phyloP scores from a whole-genome alignment of 2,113 vertebrate species.

The Parus major region DNA sequence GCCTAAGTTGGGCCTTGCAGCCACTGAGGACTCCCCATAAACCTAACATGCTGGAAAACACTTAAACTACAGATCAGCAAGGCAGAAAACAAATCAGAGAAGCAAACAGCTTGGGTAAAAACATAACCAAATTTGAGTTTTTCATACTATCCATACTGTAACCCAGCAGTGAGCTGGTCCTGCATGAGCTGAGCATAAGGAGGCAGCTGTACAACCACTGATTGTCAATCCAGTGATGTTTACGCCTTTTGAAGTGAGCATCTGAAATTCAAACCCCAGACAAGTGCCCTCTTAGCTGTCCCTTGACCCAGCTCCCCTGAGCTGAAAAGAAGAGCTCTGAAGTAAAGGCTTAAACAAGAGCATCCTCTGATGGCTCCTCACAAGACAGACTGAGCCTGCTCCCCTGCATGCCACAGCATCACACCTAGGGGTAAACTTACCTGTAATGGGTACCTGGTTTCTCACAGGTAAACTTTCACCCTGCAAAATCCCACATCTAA shows the following conservation, averaged over 20 bases:
- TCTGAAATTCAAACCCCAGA: not conserved
- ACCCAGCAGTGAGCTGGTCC: not conserved
- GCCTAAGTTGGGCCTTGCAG: not conserved
- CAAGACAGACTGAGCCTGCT: not conserved
- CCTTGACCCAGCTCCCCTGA: not conserved
- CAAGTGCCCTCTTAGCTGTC: not conserved
- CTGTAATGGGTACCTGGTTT: not conserved
- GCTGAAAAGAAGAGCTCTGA: not conserved
- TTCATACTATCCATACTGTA: not conserved
- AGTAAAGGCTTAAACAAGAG: not conserved
- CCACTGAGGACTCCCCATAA: not conserved
- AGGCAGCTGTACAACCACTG: not conserved
- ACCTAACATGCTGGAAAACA: not conserved
- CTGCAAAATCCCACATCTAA: not conserved
- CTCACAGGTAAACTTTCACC: not conserved
- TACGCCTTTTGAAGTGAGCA: not conserved
- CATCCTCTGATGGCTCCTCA: fast-evolving
- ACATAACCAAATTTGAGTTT: not conserved
- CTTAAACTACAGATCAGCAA: not conserved
- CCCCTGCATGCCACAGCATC: not conserved
- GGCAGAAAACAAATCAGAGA: not conserved
- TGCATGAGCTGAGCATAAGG: not conserved
- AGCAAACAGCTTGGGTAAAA: not conserved
- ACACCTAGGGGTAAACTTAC: not conserved
- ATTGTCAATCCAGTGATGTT: fast-evolving